A percentile compares a stretch with the other conserved stretches of the same genome.
phyloP scores from a whole-genome alignment of 1,140 invertebrate species.

The Telenomus remus region DNA sequence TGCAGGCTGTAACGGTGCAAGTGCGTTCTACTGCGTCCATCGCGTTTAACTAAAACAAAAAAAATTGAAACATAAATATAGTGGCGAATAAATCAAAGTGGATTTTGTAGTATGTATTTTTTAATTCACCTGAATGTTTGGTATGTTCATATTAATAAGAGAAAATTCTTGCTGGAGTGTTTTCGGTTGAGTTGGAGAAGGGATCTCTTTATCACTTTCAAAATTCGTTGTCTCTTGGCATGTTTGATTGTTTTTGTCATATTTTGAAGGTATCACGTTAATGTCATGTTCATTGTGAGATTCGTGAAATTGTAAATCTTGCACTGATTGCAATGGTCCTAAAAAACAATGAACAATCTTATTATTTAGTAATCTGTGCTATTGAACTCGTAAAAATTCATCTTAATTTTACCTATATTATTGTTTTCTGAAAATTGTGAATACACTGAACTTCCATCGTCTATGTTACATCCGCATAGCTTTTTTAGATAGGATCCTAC shows the following conservation, averaged over 20 bases:
- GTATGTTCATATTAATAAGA: conserved; percentile 89
- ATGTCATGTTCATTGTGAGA: conserved; percentile 67
- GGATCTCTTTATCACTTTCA: conserved; percentile 68
- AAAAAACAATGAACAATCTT: conserved; percentile 16
- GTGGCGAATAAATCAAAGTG: too few species aligned
- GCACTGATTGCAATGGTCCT: conserved; percentile 70
- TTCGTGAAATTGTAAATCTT: conserved; percentile 68
- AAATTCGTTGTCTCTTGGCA: conserved; percentile 58
- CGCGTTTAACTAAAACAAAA: conserved; percentile 72
- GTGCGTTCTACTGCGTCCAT: conserved; percentile 83
- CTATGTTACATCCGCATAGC: conserved; percentile 71
- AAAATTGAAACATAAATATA: conserved; percentile 10
- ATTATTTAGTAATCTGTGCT: background rate
- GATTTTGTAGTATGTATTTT: background rate
- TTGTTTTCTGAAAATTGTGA: conserved; percentile 71
- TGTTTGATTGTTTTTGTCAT: conserved; percentile 36
- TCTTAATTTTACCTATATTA: conserved; percentile 65
- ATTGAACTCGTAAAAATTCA: background rate
- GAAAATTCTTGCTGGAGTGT: conserved; percentile 91
- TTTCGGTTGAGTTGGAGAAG: conserved; percentile 76
- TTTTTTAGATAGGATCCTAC: conserved; percentile 90
- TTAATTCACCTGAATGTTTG: conserved; percentile 83
- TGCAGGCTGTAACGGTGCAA: conserved; percentile 84
- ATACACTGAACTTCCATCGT: conserved; percentile 68
- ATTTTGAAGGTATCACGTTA: conserved; percentile 63